phyloP scores from a whole-genome alignment of 2,113 vertebrate genomes.

The Syrmaticus mikado region DNA sequence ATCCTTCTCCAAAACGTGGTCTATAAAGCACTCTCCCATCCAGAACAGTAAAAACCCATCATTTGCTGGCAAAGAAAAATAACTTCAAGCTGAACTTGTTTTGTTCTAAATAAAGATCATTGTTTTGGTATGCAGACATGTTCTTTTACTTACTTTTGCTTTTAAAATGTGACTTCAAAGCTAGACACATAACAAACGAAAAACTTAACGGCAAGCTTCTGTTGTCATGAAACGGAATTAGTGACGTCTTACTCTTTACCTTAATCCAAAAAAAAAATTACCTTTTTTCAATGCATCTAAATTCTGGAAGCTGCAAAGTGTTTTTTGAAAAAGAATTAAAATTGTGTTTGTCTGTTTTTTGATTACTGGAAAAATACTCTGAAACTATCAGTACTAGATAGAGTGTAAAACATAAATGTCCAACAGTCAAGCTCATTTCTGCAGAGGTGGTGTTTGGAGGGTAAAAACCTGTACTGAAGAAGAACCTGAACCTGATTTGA shows the following conservation, averaged over 20 bases:
- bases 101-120: slow-evolving; percentile 5
- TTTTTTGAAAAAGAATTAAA: slow-evolving; percentile 38
- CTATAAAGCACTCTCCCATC: neutral
- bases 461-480: neutral
- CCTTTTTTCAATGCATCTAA: neutral
- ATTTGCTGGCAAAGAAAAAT: neutral
- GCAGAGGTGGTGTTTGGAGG: neutral
- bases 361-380: slow-evolving; percentile 42
- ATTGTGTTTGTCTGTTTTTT: neutral
- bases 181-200: slow-evolving; percentile 9
- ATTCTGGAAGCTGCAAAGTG: slow-evolving; percentile 6
- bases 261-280: slow-evolving; percentile 12
- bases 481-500: neutral
- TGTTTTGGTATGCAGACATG: slow-evolving; percentile 16
- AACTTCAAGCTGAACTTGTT: neutral
- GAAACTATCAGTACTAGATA: slow-evolving; percentile 5
- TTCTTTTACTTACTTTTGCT: slow-evolving; percentile 36
- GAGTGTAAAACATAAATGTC: slow-evolving; percentile 32
- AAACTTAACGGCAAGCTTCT: neutral
- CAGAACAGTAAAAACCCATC: neutral
- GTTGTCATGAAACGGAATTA: slow-evolving; percentile 4
- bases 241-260: neutral
- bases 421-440: neutral
- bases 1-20: slow-evolving; percentile 40
- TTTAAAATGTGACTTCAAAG: slow-evolving; percentile 1